Base-by-base conservation (phyloP, 2,888 invertebrate genomes). In the Tenodera sinensis region DNA sequence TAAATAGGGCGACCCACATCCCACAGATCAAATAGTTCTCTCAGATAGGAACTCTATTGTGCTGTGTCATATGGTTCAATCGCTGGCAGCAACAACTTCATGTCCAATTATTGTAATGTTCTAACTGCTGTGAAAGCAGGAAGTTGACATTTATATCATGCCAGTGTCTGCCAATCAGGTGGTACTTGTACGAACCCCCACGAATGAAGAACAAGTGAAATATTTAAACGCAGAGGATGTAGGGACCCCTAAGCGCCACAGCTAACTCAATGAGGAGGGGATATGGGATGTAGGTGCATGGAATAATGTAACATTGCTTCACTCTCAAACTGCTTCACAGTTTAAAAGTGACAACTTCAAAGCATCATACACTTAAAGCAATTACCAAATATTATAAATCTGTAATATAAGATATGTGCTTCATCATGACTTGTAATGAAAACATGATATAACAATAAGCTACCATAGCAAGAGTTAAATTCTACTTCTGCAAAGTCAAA, bases 31-130 rank as follows among this genome's bases (percentile, higher is more conserved):
- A 87, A 87, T 83, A 34, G 83, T 34, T 87, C 81, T 82, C 87
- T 87, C 87, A 27, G 86, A 87, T 82, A 87, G 87, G 81, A 87
- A 87, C 83, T 42, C 42, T 28, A 85, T 85, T 85, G 85, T 85
- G 84, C 25, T 27, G 47, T 47, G 85, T 85, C 83, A n/a, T 87
- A 25, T 87, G 71, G 87, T 87, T n/a, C 87, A 82, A 87, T 82
- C 34, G 87, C 28, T 81, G 82, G 30, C 71, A 83, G 30, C 71
- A 83, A 83, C 27, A 83, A 27, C 27, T 28, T 83, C 14, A 14
- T 83, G 34, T 34, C 27, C 27, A 27, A 83, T 28, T 83, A 83
- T 83, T 83, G 34, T 84, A 84, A 84, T 84, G 9, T 71, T 84
- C 84, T 84, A 84, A 25, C 28, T 84, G 30, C 28, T 28, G 28